Conservation (phyloP, 1,140 invertebrate genomes). For the Pachypsylla venusta region DNA sequence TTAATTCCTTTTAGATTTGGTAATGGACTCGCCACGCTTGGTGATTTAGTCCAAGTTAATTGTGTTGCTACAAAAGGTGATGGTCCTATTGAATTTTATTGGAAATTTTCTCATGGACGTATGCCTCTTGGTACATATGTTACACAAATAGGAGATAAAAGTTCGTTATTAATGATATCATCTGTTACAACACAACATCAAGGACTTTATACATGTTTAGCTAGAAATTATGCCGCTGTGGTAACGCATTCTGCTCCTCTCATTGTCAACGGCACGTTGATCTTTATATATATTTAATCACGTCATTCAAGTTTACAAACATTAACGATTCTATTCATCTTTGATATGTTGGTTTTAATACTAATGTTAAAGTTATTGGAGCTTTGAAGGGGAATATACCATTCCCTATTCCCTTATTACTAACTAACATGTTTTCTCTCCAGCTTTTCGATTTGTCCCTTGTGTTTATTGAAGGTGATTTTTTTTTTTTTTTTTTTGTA, state of each 20-base stretch:
- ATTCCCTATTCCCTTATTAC: no score
- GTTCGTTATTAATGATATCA: conserved; percentile 21
- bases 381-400: no score
- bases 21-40: conserved; percentile 26
- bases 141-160: conserved; percentile 14
- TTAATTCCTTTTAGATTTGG: conserved; percentile 23
- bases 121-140: conserved; percentile 18
- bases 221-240: conserved; percentile 20
- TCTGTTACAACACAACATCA: conserved; percentile 19
- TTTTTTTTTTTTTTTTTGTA: no score
- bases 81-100: conserved; percentile 17
- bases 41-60: conserved; percentile 29
- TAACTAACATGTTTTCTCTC: no score
- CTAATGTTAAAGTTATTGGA: neutral
- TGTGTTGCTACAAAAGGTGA: conserved; percentile 24
- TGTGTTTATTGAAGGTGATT: no score
- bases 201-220: conserved; percentile 23
- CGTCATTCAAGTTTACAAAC: neutral
- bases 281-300: no score
- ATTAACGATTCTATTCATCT: neutral
- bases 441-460: no score
- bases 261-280: conserved; percentile 24
- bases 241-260: conserved; percentile 18
- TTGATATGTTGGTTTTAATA: neutral
- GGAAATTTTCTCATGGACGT: conserved; percentile 16